phyloP scores from a whole-genome alignment of 1,140 invertebrate species.

The Drosophila kurseongensis region DNA sequence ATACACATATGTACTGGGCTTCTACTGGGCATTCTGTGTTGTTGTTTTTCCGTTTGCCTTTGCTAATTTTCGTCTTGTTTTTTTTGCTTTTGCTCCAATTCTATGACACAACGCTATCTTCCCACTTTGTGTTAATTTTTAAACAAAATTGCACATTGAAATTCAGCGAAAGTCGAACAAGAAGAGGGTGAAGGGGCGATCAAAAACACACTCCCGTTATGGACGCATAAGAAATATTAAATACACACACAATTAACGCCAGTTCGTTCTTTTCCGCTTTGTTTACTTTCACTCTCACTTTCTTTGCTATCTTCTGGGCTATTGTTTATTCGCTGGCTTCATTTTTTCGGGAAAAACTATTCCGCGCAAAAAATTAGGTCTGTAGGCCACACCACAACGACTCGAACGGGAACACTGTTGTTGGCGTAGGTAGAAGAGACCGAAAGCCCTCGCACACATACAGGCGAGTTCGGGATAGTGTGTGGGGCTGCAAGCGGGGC shows the following conservation, averaged over 20 bases:
- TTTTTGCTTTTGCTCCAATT: constrained; percentile 68
- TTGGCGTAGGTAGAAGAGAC: constrained; percentile 82
- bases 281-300: constrained; percentile 45
- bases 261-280: constrained; percentile 36
- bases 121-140: constrained; percentile 54
- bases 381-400: constrained; percentile 68
- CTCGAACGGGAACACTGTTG: constrained; percentile 79
- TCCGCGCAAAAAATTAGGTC: constrained; percentile 80
- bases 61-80: constrained; percentile 57
- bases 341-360: constrained; percentile 75
- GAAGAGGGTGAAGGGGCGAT: background rate
- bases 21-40: constrained; percentile 32
- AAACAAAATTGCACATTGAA: constrained; percentile 57
- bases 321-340: constrained; percentile 65
- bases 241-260: constrained; percentile 17
- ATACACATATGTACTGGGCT: constrained; percentile 29
- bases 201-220: constrained; percentile 50
- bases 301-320: constrained; percentile 34
- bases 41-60: constrained; percentile 43
- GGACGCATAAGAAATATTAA: constrained; percentile 52
- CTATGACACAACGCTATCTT: constrained; percentile 67
- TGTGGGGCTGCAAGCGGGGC: constrained; percentile 53
- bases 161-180: constrained; percentile 11
- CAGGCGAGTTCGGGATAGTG: constrained; percentile 2
- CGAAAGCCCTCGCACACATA: constrained; percentile 56